Evolutionary conservation across 2,113 vertebrate genomes (phyloP).

Genomic region (Syngnathus typhle): DNA sequence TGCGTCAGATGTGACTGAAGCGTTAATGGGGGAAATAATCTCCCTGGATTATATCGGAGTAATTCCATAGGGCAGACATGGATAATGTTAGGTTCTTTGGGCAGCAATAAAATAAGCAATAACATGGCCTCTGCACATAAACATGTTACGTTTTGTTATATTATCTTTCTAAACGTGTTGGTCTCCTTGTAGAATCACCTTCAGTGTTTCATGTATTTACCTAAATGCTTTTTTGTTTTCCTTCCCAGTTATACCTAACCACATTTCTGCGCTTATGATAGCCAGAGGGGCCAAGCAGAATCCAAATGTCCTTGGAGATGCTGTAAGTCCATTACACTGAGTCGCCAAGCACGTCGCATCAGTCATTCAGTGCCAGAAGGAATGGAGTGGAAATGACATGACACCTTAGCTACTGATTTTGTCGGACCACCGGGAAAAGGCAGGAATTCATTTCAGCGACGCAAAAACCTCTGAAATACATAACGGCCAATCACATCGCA

Average conservation of each 20-base stretch:
- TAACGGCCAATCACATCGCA: neutral
- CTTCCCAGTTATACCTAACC: slow-evolving; percentile 3
- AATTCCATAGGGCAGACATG: slow-evolving; percentile 19
- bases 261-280: slow-evolving; percentile 13
- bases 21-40: slow-evolving; percentile 7
- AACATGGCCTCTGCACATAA: neutral
- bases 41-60: slow-evolving; percentile 15
- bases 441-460: neutral
- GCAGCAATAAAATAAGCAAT: slow-evolving; percentile 9
- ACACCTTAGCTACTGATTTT: slow-evolving; percentile 5
- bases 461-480: neutral
- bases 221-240: neutral
- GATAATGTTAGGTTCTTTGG: slow-evolving; percentile 9
- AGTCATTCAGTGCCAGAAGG: slow-evolving; percentile 36
- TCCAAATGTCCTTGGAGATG: slow-evolving; percentile 27
- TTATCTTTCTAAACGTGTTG: neutral
- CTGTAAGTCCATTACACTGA: slow-evolving; percentile 40
- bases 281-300: slow-evolving; percentile 24
- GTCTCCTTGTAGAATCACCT: neutral
- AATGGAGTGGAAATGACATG: slow-evolving; percentile 16
- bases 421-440: neutral
- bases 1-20: slow-evolving; percentile 24
- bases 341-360: slow-evolving; percentile 33
- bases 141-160: neutral
- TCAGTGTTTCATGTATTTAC: neutral